phyloP scores from a whole-genome alignment of 2,113 vertebrate genomes.

The Todiramphus chloris region DNA sequence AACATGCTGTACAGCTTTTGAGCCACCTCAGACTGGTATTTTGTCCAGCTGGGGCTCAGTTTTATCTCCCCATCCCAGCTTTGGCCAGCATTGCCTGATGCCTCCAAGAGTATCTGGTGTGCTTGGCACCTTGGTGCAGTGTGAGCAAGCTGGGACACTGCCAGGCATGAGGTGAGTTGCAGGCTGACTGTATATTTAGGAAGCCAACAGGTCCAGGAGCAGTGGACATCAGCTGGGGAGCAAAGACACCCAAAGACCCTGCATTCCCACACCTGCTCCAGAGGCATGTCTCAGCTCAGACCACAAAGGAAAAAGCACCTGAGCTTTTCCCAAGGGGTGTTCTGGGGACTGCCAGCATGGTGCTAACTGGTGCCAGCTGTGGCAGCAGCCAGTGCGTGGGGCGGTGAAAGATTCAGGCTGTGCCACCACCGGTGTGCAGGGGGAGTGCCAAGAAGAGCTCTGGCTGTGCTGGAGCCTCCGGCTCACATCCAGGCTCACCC shows the following conservation, averaged over 20 bases:
- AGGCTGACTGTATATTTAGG: neutral
- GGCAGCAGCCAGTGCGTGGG: neutral
- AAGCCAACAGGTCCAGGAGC: neutral
- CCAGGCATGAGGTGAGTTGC: neutral
- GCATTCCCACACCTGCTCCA: neutral
- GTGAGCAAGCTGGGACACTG: neutral
- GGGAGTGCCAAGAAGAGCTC: neutral
- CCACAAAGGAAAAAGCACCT: neutral
- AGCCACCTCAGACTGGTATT: neutral
- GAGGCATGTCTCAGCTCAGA: neutral
- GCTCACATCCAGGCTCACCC: neutral
- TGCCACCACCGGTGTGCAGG: neutral
- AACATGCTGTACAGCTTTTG: neutral
- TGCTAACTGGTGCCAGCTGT: neutral
- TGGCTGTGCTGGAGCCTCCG: neutral
- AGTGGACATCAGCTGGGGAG: neutral
- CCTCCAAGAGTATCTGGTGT: rapidly evolving
- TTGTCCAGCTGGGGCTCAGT: neutral
- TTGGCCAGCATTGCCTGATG: neutral
- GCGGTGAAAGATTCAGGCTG: neutral
- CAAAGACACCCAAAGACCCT: neutral
- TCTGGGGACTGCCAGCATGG: neutral
- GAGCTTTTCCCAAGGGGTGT: neutral
- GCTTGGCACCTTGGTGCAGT: rapidly evolving
- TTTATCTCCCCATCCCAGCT: neutral